Evolutionary conservation across 2,888 invertebrate genomes (phyloP), one percentile per base, ranked within the genome.

Genomic region (Eugnorisma glareosa): DNA sequence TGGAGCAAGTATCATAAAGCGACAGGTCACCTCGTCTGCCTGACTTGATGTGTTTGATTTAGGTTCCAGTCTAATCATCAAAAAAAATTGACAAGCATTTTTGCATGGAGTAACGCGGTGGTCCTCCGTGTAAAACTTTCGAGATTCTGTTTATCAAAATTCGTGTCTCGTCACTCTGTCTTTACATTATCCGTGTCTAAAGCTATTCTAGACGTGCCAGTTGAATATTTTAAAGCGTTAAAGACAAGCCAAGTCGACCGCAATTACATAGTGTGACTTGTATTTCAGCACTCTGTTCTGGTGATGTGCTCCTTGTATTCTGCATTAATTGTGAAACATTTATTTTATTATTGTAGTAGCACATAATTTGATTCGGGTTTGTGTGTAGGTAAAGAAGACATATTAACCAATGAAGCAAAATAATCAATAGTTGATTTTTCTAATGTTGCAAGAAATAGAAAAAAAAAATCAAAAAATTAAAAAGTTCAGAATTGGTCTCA

Each of bases 151-250:
- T 43, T 7, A 18, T n/a, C n/a, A 1, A 54, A 75, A 28, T 21
- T 8, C 13, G 0, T n/a, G 7, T 8, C 3, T 48, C 8, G 13
- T 15, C 6, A 64, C 64, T 79, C 81, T 68, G 48, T 40, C 0
- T 4, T 28, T 43, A 57, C 40, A 63, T 75, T 66, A 48, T 79
- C 48, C 3, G 15, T 48, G 35, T 35, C 24, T 28, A 4, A 1
- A 68, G 8, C 40, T 63, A 24, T 68, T 37, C 21, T 54, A 75
- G 67, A 43, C 57, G 28, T 35, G 1, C 69, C 61, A 31, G 35
- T 59, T 83, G 45, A 79, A 83, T 79, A 83, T 75, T 73, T 83
- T 73, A 75, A 45, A 43, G 15, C 24, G n/a, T 24, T 75, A 75
- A 79, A 79, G 75, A 75, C 54, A 51, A 57, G 84, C 70, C 72